Evolutionary conservation across 2,888 invertebrate species (phyloP).

Genomic region (Brachyptera risi): DNA sequence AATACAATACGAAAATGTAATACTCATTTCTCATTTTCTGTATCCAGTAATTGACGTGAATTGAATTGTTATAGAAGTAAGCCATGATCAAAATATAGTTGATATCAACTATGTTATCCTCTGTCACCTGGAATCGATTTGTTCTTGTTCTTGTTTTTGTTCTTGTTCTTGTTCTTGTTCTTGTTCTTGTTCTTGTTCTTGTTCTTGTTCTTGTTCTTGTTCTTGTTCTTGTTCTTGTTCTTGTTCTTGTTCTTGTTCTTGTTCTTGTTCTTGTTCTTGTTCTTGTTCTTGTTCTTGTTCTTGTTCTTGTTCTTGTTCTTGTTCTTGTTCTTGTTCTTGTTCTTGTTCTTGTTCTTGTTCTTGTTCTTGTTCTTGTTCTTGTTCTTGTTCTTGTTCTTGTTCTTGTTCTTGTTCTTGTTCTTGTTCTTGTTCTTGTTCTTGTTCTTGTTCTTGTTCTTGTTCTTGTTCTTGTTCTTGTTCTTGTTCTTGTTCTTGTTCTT

Average conservation of each 20-base stretch:
- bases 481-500: not conserved
- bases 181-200: not conserved
- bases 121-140: too few species aligned
- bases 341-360: not conserved
- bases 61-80: too few species aligned
- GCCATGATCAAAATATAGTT: too few species aligned
- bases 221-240: not conserved
- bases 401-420: not conserved
- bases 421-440: not conserved
- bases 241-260: not conserved
- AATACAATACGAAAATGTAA: too few species aligned
- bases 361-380: not conserved
- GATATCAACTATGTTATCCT: too few species aligned
- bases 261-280: not conserved
- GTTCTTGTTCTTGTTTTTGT: not conserved
- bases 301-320: not conserved
- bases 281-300: not conserved
- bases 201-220: not conserved
- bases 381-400: not conserved
- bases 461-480: not conserved
- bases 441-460: not conserved
- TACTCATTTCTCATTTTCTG: too few species aligned
- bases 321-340: not conserved
- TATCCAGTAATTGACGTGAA: too few species aligned
- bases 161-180: not conserved